A percentile compares a stretch with the other conserved stretches of the same genome.
These are phyloP conservation scores for Lagopus muta DNA, from an alignment of 2,113 vertebrate genomes.

Conservation along the genomic window DNA sequence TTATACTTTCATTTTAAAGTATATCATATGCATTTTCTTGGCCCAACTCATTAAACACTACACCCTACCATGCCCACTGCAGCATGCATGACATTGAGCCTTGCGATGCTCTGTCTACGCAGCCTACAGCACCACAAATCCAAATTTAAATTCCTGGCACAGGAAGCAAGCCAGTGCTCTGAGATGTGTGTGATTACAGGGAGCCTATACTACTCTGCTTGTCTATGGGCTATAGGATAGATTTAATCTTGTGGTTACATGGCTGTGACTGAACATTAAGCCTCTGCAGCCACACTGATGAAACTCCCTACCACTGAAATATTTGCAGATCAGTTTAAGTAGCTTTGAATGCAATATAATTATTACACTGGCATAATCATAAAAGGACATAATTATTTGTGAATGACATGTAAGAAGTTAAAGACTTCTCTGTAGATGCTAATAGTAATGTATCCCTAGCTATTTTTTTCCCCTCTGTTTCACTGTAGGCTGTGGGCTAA, in stretches of 20 bases:
- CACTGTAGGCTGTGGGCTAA: not conserved
- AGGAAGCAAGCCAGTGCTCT: not conserved
- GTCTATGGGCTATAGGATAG: not conserved
- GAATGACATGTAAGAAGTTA: not conserved
- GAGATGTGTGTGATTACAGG: fast-evolving
- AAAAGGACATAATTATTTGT: not conserved
- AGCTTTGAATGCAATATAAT: not conserved
- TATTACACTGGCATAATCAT: not conserved
- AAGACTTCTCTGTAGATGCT: not conserved
- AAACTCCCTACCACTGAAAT: not conserved
- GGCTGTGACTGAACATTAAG: not conserved
- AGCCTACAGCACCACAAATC: not conserved
- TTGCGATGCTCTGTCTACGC: not conserved
- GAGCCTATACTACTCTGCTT: not conserved
- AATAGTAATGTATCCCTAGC: not conserved
- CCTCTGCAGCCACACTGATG: not conserved
- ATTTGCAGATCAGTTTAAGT: not conserved
- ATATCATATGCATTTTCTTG: not conserved
- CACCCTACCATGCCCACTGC: not conserved
- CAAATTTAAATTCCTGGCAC: not conserved
- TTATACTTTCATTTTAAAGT: not conserved
- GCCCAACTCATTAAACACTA: not conserved
- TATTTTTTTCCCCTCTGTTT: not conserved
- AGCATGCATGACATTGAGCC: not conserved
- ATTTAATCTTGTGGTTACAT: not conserved